These are phyloP conservation scores for Parnassius orleans DNA, from an alignment of 2,888 invertebrate species.

Conservation along the genomic window DNA sequence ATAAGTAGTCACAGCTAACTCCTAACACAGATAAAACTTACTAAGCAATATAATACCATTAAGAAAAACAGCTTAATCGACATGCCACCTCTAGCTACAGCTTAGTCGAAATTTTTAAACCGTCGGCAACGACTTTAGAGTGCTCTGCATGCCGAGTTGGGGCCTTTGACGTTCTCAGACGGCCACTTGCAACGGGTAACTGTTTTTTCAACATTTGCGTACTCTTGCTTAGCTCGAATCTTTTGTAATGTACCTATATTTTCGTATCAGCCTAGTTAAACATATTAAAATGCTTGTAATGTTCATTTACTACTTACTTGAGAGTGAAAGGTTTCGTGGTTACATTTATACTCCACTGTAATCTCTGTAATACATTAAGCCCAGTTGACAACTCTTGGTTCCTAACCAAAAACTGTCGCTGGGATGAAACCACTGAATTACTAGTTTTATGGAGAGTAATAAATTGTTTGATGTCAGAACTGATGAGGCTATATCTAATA, in stretches of 20 bases:
- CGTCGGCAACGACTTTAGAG: constrained; percentile 49
- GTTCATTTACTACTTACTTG: not conserved
- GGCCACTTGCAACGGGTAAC: constrained; percentile 64
- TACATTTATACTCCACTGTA: no score
- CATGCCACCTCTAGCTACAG: constrained; percentile 36
- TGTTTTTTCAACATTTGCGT: constrained; percentile 53
- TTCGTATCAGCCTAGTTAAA: constrained; percentile 15
- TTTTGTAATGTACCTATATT: constrained; percentile 22
- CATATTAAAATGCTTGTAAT: not conserved
- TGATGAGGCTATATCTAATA: no score
- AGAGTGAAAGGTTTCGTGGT: no score
- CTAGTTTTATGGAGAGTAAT: no score
- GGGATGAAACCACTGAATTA: no score
- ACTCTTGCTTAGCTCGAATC: constrained; percentile 36
- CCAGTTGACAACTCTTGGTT: no score
- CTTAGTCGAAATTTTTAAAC: constrained; percentile 52
- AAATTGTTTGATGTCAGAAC: no score
- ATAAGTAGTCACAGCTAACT: not conserved
- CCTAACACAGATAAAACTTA: not conserved
- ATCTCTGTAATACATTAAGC: no score
- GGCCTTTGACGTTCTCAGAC: constrained; percentile 66
- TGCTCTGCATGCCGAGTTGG: constrained; percentile 51
- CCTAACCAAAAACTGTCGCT: no score
- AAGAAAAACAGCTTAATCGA: constrained; percentile 22
- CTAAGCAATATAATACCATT: constrained; percentile 6